phyloP scores from a whole-genome alignment of 2,113 vertebrate genomes.

The Oncorhynchus clarkii region DNA sequence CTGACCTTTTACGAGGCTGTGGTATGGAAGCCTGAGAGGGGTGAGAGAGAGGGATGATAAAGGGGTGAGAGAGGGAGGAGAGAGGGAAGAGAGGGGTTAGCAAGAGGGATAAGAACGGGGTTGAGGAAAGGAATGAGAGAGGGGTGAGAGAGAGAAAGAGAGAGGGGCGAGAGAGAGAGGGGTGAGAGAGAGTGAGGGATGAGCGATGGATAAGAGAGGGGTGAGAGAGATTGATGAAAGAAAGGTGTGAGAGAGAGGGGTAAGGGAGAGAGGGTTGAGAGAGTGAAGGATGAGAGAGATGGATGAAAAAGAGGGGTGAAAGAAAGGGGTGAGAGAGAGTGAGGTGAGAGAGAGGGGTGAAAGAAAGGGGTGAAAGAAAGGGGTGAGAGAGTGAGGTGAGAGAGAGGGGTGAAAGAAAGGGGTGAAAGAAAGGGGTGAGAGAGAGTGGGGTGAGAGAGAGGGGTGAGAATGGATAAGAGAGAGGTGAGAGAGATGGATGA shows the following conservation, averaged over 20 bases:
- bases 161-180: not conserved
- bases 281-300: not conserved
- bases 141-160: not conserved
- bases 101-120: not conserved
- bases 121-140: not conserved
- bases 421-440: too few relatives aligned
- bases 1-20: constrained; percentile 12
- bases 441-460: too few relatives aligned
- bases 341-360: too few relatives aligned
- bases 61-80: not conserved
- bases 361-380: not conserved
- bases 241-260: too few relatives aligned
- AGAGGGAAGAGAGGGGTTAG: too few relatives aligned
- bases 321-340: too few relatives aligned
- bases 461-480: too few relatives aligned
- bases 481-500: not conserved
- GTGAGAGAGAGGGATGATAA: constrained; percentile 14
- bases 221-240: too few relatives aligned
- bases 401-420: not conserved
- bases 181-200: too few relatives aligned
- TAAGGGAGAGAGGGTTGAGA: not conserved
- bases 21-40: constrained; percentile 9
- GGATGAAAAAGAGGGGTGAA: too few relatives aligned
- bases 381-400: too few relatives aligned
- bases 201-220: too few relatives aligned